Base-by-base conservation (phyloP, 1,140 invertebrate species). In the Drosophila mauritiana region DNA sequence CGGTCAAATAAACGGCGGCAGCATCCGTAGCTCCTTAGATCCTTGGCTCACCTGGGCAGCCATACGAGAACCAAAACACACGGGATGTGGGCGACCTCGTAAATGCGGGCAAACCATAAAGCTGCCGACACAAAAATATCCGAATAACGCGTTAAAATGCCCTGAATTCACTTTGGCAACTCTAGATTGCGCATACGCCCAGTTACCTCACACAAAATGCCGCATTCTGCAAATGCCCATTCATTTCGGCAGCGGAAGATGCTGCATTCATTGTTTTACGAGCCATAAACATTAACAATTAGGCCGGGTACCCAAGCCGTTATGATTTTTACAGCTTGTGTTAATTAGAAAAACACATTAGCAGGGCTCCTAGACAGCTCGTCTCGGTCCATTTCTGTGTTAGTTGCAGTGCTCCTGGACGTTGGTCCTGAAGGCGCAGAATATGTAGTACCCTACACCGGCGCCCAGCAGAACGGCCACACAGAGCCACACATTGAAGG, bases 371-470 rank as follows among this genome's bases (percentile, higher is more conserved):
- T 53, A 68, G 36, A 17, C 59, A 42, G 37, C 64, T 68, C 59
- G 20, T 67, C 36, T 62, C 10, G 15, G 12, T 4, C 20, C 3
- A 4, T 11, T 55, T 11, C 4, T 20, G 8, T 31, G 31, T 82
- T 65, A 86, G 64, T 79, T 82, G 69, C 82, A 86, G 31, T 88
- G 82, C 20, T 86, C 83, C n/a, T 62, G 25, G 7, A 79, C 27
- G 37, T n/a, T 67, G 7, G 27, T 46, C 34, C n/a, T 36, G 4
- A 56, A 42, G 17, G 58, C 78, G 31, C 80, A 98, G 92, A 99
- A 99, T 54, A 97, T 93, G 92, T 99, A 98, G 93, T 98, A 99
- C 3, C 98, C 98, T 8, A 96, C 92, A 0, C 96, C 97, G 15
- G 97, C 96, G 0, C 98, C 98, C 2, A 98, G 80, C 0, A 98